A percentile compares a stretch with the other conserved stretches of the same genome.
Conservation (phyloP, 2,797 vertebrate genomes). For the Semotilus atromaculatus region DNA sequence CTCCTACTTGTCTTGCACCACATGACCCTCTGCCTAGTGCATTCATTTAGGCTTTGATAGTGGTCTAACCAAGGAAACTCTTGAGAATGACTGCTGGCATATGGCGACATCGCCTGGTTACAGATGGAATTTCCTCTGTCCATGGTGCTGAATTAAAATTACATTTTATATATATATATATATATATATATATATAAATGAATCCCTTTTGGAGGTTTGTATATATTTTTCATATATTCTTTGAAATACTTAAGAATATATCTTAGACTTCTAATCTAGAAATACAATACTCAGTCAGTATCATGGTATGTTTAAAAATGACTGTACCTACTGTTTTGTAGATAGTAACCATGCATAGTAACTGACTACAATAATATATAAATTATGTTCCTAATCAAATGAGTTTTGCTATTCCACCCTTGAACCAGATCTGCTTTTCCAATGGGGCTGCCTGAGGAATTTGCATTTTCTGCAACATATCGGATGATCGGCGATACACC, state of each 20-base stretch:
- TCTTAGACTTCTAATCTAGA: too few relatives aligned
- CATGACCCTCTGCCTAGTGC: too few relatives aligned
- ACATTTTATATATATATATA: too few relatives aligned
- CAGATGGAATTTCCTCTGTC: constrained; percentile 63
- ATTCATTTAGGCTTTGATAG: too few relatives aligned
- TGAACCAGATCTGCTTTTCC: constrained; percentile 82
- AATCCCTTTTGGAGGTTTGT: not conserved
- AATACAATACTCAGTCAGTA: not conserved
- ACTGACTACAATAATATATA: not conserved
- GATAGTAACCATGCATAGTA: not conserved
- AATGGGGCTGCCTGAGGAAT: constrained; percentile 84
- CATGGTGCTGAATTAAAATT: constrained; percentile 81
- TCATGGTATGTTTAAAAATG: not conserved
- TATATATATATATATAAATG: too few relatives aligned
- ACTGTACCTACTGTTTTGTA: not conserved
- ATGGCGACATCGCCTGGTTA: constrained; percentile 70
- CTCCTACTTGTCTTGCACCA: too few relatives aligned
- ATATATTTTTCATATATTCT: not conserved
- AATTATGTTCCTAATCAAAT: not conserved
- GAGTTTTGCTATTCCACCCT: constrained; percentile 7
- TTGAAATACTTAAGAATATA: not conserved
- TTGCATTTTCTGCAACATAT: constrained; percentile 85
- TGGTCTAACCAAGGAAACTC: not conserved
- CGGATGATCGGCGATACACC: constrained; percentile 84
- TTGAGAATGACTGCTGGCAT: constrained; percentile 17